Percentiles rank a stretch among this genome's conserved stretches.
Conservation (phyloP, 2,888 invertebrate species). For the Schizotus pectinicornis region DNA sequence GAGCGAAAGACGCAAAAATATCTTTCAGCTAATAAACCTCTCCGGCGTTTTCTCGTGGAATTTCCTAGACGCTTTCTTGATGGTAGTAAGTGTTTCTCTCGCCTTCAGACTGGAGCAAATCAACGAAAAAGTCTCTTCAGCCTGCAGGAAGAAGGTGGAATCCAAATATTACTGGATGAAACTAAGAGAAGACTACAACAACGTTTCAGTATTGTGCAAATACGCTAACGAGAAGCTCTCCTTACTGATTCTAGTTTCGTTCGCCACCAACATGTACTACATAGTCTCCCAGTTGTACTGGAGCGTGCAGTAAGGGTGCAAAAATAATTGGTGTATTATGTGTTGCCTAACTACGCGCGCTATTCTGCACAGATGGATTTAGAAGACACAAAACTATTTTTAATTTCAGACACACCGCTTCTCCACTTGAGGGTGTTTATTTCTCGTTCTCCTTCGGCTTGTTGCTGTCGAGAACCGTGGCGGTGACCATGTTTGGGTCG, state of each 20-base stretch:
- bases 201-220: constrained; percentile 67
- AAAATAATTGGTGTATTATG: too few species aligned
- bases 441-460: constrained; percentile 53
- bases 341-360: constrained; percentile 7
- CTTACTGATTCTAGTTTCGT: constrained; percentile 67
- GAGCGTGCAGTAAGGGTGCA: constrained; percentile 68
- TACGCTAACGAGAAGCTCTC: constrained; percentile 67
- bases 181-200: constrained; percentile 69
- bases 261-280: constrained; percentile 72
- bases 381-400: neutral
- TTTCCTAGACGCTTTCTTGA: constrained; percentile 24
- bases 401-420: constrained; percentile 55
- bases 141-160: constrained; percentile 44
- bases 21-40: constrained; percentile 22
- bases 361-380: too few species aligned
- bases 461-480: constrained; percentile 45
- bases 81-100: constrained; percentile 20
- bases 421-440: constrained; percentile 55
- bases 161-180: constrained; percentile 69
- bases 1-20: neutral
- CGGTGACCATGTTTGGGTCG: constrained; percentile 50
- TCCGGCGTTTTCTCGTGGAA: constrained; percentile 23
- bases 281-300: constrained; percentile 72
- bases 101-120: constrained; percentile 8
- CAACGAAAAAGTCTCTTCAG: neutral